These are phyloP conservation scores for Drosophila sp. DNA, from an alignment of 1,140 invertebrate species.

Conservation along the genomic window DNA sequence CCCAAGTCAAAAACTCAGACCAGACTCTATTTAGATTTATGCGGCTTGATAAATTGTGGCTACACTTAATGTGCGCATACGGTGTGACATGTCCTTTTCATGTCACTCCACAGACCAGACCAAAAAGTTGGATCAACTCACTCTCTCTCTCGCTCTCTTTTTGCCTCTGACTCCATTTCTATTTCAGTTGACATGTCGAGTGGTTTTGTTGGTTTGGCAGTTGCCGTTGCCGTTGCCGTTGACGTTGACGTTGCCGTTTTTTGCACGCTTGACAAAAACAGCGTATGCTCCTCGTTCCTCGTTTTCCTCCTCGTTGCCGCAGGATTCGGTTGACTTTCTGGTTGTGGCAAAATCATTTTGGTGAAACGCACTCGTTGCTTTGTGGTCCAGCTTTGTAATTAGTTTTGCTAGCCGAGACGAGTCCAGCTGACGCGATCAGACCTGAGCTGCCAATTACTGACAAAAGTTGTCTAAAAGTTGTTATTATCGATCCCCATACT, in stretches of 20 bases:
- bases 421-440: constrained; percentile 9
- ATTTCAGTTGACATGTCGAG: constrained; percentile 81
- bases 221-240: constrained; percentile 22
- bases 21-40: constrained; percentile 80
- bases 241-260: constrained; percentile 43
- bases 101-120: constrained; percentile 62
- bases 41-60: constrained; percentile 82
- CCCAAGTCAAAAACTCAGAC: constrained; percentile 21
- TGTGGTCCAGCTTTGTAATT: constrained; percentile 76
- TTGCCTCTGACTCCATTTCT: constrained; percentile 43
- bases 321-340: constrained; percentile 27
- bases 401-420: constrained; percentile 55
- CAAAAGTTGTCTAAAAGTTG: constrained; percentile 1
- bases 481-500: constrained; percentile 2
- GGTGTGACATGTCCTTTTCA: constrained; percentile 82
- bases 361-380: constrained; percentile 60
- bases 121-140: constrained; percentile 60
- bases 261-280: constrained; percentile 78
- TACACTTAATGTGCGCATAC: constrained; percentile 83
- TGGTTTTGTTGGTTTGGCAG: constrained; percentile 70
- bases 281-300: constrained; percentile 33
- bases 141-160: constrained; percentile 11
- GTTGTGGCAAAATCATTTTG: constrained; percentile 50
- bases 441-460: constrained; percentile 7
- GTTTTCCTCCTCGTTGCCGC: constrained; percentile 33